These are phyloP conservation scores for Bergia puertoricense DNA, from an alignment of 92 coral and sea anemone species.

Conservation along the genomic window DNA sequence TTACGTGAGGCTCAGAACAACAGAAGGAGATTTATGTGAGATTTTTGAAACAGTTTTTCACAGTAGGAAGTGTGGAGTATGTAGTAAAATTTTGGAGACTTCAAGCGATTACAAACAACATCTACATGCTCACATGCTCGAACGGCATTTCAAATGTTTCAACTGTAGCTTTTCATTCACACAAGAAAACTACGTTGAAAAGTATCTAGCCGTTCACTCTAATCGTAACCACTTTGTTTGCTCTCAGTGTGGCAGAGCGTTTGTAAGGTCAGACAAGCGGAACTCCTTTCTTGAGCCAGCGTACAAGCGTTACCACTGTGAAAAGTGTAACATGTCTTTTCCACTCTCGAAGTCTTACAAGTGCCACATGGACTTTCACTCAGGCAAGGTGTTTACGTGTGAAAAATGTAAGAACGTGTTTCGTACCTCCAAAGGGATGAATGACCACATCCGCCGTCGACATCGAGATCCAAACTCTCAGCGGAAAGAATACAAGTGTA, in stretches of 20 bases:
- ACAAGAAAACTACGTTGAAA: constrained; percentile 8
- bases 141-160: constrained; percentile 12
- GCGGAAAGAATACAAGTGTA: constrained; percentile 1
- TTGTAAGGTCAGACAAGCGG: constrained; percentile 13
- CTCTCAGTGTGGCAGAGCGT: constrained; percentile 10
- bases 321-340: constrained; percentile 24
- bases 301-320: constrained; percentile 16
- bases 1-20: neutral
- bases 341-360: neutral
- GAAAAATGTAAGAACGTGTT: neutral
- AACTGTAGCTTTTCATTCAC: constrained; percentile 10
- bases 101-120: constrained; percentile 8
- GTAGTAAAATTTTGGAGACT: constrained; percentile 2
- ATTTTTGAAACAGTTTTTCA: neutral
- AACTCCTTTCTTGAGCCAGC: constrained; percentile 1
- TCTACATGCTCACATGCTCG: constrained; percentile 14
- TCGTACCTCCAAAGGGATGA: constrained; percentile 10
- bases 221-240: constrained; percentile 22
- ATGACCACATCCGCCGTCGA: neutral
- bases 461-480: neutral
- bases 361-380: constrained; percentile 19
- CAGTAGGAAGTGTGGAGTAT: neutral
- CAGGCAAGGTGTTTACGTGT: neutral
- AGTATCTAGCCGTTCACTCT: constrained; percentile 5
- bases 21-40: neutral